phyloP scores from a whole-genome alignment of 30 jellyfish, hydroid and myxozoan species.

The Catostylus mosaicus region DNA sequence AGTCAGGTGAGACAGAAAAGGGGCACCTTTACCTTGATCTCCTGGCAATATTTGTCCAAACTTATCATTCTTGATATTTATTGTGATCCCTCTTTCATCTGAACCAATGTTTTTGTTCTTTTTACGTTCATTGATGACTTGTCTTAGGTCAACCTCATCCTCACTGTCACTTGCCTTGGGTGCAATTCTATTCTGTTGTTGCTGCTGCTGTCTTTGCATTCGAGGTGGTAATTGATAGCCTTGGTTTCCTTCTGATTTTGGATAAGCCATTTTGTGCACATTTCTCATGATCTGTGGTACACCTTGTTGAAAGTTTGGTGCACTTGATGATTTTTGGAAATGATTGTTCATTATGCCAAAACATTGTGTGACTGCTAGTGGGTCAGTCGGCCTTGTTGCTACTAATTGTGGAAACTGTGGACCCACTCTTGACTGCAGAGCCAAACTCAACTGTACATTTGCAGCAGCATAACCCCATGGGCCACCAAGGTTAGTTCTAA shows the following conservation, averaged over 20 bases:
- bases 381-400: neutral
- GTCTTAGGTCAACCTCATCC: neutral
- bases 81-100: neutral
- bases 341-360: neutral
- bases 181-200: too few relatives aligned
- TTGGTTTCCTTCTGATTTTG: neutral
- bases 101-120: neutral
- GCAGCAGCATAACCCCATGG: too few relatives aligned
- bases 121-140: neutral
- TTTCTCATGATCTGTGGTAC: neutral
- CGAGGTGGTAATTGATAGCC: slow-evolving; percentile 46
- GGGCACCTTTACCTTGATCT: neutral
- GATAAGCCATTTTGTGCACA: neutral
- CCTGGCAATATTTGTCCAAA: neutral
- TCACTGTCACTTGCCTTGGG: neutral
- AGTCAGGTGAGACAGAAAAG: too few relatives aligned
- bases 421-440: too few relatives aligned
- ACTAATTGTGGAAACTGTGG: too few relatives aligned
- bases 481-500: too few relatives aligned
- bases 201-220: slow-evolving; percentile 38
- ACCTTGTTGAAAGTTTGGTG: neutral
- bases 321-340: slow-evolving; percentile 1
- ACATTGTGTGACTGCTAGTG: neutral
- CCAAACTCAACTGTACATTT: too few relatives aligned
- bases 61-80: neutral